Evolutionary conservation across 2,797 vertebrate genomes (phyloP).

Genomic region (Buphagus erythrorhynchus): DNA sequence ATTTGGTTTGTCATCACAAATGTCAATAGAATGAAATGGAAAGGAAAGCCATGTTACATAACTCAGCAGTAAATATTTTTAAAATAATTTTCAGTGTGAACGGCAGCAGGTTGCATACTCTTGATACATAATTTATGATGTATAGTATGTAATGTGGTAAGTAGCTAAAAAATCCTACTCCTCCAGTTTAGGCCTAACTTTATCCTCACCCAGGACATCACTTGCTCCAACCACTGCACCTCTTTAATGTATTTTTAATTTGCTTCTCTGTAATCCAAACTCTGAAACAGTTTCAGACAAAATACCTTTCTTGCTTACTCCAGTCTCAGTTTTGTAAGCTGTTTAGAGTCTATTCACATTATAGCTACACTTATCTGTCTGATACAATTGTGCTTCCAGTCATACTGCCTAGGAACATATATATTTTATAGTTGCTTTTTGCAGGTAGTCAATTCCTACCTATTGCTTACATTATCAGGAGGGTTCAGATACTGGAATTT

Average conservation of each 20-base stretch:
- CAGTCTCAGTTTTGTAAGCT: not conserved
- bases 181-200: not conserved
- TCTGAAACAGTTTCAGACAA: not conserved
- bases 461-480: not conserved
- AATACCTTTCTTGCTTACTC: not conserved
- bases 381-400: not conserved
- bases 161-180: not conserved
- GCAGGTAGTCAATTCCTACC: not conserved
- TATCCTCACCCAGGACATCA: not conserved
- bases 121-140: not conserved
- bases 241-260: not conserved
- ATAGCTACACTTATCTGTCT: not conserved
- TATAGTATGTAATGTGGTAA: not conserved
- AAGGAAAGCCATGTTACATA: conserved; percentile 41
- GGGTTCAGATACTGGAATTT: not conserved
- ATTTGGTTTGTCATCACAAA: conserved; percentile 55
- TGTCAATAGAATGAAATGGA: conserved; percentile 22
- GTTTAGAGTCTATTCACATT: not conserved
- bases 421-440: not conserved
- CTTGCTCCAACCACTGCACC: not conserved
- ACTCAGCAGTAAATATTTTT: conserved; percentile 32
- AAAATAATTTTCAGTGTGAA: conserved; percentile 28
- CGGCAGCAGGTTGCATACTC: not conserved
- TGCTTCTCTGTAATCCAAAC: not conserved
- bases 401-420: not conserved